Evolutionary conservation across 2,113 vertebrate genomes (phyloP).

Genomic region (Nanorana parkeri): DNA sequence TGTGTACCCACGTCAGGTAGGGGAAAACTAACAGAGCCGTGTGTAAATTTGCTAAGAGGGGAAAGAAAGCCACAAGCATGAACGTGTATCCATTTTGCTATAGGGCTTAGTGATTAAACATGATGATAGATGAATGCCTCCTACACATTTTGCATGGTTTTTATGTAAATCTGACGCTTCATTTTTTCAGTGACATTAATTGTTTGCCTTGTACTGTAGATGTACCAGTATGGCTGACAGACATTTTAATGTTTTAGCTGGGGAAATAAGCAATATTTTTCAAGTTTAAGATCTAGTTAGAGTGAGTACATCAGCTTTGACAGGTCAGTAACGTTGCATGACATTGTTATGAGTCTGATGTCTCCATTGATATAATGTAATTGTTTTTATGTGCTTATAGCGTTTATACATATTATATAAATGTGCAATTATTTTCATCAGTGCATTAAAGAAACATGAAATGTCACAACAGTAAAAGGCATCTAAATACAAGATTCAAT

Average conservation of each 20-base stretch:
- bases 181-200: constrained; percentile 13
- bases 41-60: constrained; percentile 23
- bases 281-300: constrained; percentile 1
- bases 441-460: too few species aligned
- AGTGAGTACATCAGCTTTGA: too few species aligned
- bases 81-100: constrained; percentile 31
- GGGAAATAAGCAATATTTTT: not conserved
- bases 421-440: too few species aligned
- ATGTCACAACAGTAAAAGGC: too few species aligned
- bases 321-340: too few species aligned
- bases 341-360: too few species aligned
- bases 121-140: constrained; percentile 7
- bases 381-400: too few species aligned
- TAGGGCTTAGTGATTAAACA: constrained; percentile 6
- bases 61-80: constrained; percentile 13
- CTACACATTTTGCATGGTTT: constrained; percentile 7
- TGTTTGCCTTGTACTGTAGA: constrained; percentile 3
- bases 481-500: too few species aligned
- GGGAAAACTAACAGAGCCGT: constrained; percentile 1
- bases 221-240: not conserved
- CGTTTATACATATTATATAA: too few species aligned
- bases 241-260: not conserved
- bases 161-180: not conserved
- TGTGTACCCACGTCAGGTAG: constrained; percentile 18
- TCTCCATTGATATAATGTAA: too few species aligned